Conservation (phyloP, 2,888 invertebrate genomes). For the Incurvaria masculella region DNA sequence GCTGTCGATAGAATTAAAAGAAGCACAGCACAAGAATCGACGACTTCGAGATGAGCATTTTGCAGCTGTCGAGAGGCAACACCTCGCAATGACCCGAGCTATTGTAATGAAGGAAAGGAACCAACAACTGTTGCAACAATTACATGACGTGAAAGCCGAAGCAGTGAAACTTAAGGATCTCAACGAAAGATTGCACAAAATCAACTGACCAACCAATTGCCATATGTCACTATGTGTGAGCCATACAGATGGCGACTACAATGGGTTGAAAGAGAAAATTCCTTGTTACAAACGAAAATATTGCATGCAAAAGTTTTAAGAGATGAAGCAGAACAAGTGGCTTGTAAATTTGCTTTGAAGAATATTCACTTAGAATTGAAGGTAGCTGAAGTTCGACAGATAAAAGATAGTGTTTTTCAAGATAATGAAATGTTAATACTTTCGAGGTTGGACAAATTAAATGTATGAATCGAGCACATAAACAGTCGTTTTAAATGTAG, state of each 20-base stretch:
- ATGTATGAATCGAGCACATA: no score
- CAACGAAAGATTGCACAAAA: constrained; percentile 14
- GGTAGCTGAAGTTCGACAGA: no score
- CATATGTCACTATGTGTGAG: no score
- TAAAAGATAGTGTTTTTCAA: no score
- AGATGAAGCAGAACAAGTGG: constrained; percentile 23
- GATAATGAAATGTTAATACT: no score
- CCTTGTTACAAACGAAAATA: constrained; percentile 25
- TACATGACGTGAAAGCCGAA: constrained; percentile 25
- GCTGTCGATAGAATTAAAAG: constrained; percentile 18
- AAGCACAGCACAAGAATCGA: constrained; percentile 6
- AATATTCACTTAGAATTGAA: no score
- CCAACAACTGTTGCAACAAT: constrained; percentile 19
- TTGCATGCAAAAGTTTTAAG: constrained; percentile 25
- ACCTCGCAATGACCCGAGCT: constrained; percentile 43
- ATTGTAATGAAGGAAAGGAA: constrained; percentile 37
- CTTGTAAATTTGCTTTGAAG: no score
- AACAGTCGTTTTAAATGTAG: no score
- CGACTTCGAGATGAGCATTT: constrained; percentile 17
- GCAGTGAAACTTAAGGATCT: constrained; percentile 20
- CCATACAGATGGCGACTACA: constrained; percentile 21
- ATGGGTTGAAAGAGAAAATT: constrained; percentile 26
- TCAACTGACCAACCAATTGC: background rate
- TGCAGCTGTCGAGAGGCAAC: constrained; percentile 34
- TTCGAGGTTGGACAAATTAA: no score